A percentile compares a stretch with the other conserved stretches of the same genome.
Conservation (phyloP, 2,888 invertebrate genomes). For the Formica aserva region DNA sequence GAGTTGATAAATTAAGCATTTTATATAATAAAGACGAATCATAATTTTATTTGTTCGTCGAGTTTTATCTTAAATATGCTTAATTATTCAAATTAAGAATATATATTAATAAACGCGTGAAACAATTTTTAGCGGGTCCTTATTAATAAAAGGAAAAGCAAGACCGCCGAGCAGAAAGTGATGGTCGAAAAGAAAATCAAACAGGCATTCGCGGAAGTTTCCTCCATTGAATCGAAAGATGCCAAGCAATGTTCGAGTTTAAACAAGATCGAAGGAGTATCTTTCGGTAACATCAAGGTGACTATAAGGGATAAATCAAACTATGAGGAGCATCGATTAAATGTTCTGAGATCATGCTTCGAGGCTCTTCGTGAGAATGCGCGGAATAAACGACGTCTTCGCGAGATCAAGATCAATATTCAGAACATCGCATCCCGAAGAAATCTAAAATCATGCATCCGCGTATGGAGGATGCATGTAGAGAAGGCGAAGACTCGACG, state of each 20-base stretch:
- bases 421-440: constrained; percentile 66
- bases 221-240: neutral
- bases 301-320: constrained; percentile 80
- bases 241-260: neutral
- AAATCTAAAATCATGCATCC: constrained; percentile 73
- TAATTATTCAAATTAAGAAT: neutral
- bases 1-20: constrained; percentile 25
- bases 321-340: constrained; percentile 62
- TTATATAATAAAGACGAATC: constrained; percentile 3
- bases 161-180: neutral
- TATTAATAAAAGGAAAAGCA: neutral
- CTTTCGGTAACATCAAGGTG: constrained; percentile 76
- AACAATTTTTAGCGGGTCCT: constrained; percentile 4
- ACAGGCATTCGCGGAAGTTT: constrained; percentile 10
- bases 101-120: neutral
- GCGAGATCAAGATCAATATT: constrained; percentile 73
- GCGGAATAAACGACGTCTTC: constrained; percentile 70
- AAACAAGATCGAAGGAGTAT: constrained; percentile 36
- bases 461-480: constrained; percentile 73
- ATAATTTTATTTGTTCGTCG: neutral
- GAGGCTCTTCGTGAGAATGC: constrained; percentile 71
- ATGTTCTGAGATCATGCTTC: constrained; percentile 71
- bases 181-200: neutral
- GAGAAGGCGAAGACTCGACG: constrained; percentile 58
- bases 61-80: neutral